Evolutionary conservation across 2,888 invertebrate genomes (phyloP), one percentile per base, ranked within the genome.

Genomic region (Drosophila histrio): DNA sequence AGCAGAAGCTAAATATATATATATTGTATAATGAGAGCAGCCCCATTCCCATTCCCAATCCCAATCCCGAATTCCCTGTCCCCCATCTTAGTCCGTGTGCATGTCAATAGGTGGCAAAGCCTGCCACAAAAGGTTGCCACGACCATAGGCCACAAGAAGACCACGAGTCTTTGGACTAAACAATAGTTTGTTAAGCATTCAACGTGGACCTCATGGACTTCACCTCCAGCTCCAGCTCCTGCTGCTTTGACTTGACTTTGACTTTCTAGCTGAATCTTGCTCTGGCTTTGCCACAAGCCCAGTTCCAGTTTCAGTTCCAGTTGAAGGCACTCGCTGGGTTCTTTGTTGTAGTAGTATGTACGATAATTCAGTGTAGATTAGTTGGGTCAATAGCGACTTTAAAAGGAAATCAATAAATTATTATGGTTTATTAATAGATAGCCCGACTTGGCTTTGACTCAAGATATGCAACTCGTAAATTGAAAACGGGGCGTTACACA

Each of bases 341-440:
- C 47, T 56, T 58, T 43, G 41, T 52, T 56, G 64, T n/a, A n/a
- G n/a, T n/a, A n/a, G n/a, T n/a, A n/a, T 30, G 34, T 61, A 63
- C 69, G 88, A 86, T 87, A 82, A 82, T 78, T 68, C 77, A 72
- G 75, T 69, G 71, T 36, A 85, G 88, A 87, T 87, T 89, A 85
- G 75, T 79, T 80, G 82, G 85, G 85, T 87, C 87, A 87, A 77
- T 79, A 71, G 72, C 73, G 59, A 65, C 83, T 78, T 73, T 69
- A 71, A 79, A 75, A 67, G 73, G 69, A 83, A 88, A 85, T 88
- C 87, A 85, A 88, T 85, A 85, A 88, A 76, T 85, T 88, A 88
- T 86, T 86, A 79, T 85, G 72, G 80, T 84, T 81, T 81, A 88
- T 79, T 84, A 82, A 82, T 73, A 82, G 79, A 73, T 66, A 67